Evolutionary conservation across 2,113 vertebrate species (phyloP), one percentile per base, ranked within the genome.

Genomic region (Perognathus longimembris): DNA sequence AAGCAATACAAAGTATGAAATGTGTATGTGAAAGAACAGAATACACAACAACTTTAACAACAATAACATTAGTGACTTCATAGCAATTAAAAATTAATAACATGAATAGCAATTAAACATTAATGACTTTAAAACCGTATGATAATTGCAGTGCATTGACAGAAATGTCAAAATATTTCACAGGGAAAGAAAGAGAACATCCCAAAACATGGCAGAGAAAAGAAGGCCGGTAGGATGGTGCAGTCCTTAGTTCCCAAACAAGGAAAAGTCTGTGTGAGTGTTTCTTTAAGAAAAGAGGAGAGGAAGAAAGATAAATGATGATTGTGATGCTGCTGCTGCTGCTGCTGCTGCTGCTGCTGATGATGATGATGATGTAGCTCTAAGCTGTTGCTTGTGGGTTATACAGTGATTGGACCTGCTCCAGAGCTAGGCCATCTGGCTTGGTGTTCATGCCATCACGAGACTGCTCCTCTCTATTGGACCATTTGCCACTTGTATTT

Each of bases 281-380:
- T 87, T 88, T 94, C 78, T 88, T 84, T 83, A 83, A 67, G 93
- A 67, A 94, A 86, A 40, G 87, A 7, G n/a, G 50, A 54, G 50
- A 18, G 15, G 14, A 15, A 18, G 50, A 54, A 88, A 6, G n/a
- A 1, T 22, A 87, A 74, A 30, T n/a, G n/a, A n/a, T n/a, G n/a
- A n/a, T n/a, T n/a, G n/a, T n/a, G n/a, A n/a, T n/a, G n/a, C n/a
- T n/a, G n/a, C n/a, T n/a, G n/a, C n/a, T n/a, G n/a, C n/a, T n/a
- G n/a, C n/a, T n/a, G n/a, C n/a, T n/a, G n/a, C n/a, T n/a, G n/a
- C n/a, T n/a, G n/a, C n/a, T n/a, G n/a, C n/a, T n/a, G n/a, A n/a
- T n/a, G n/a, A n/a, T n/a, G n/a, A n/a, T n/a, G 14, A 66, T 22
- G 73, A 82, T 18, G 9, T 30, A 79, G 18, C 59, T 92, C 38